Base-by-base conservation (phyloP, 1,140 invertebrate genomes). In the Polyergus mexicanus region DNA sequence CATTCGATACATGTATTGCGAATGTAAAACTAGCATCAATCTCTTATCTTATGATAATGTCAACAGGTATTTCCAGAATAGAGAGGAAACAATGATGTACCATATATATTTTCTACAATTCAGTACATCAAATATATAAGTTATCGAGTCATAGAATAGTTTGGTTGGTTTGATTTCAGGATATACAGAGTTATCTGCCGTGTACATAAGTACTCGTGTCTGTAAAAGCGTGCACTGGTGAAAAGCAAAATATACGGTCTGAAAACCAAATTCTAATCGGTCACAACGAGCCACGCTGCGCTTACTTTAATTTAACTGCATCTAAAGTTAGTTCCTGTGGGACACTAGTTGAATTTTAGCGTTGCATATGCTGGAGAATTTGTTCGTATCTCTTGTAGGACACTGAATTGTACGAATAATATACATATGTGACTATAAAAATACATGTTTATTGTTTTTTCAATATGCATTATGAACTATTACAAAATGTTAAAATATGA, bases 281-380 rank as follows among this genome's bases (percentile, higher is more conserved):
- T 69, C 76, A 56, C 47, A 32, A 35, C 47, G 35, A 69, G 35
- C 7, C 47, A 13, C 44, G 63, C 5, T 68, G 25, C 32, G 62
- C 32, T 68, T 56, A 56, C 22, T 22, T 69, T 68, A 80, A 80
- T 13, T 51, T 35, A 69, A 80, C 76, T 47, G 35, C 68, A 80
- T 69, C 47, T 65, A 56, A 69, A 69, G 77, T 80, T 80, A 80
- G 77, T 80, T 80, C 69, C 63, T 80, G 44, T 80, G 22, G 47
- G 22, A 80, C 77, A 80, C 63, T 63, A 80, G 77, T 80, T 69
- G 65, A 80, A 56, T 56, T 68, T 44, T 51, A 60, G 28, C 44
- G 2, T 38, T 16, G 16, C 25, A 25, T 19, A 10, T 19, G 16
- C 35, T 56, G 22, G 0, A 68, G 22, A 69, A 69, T 22, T 28